Base-by-base conservation (phyloP, 2,888 invertebrate species). In the Opisthograptis luteolata region DNA sequence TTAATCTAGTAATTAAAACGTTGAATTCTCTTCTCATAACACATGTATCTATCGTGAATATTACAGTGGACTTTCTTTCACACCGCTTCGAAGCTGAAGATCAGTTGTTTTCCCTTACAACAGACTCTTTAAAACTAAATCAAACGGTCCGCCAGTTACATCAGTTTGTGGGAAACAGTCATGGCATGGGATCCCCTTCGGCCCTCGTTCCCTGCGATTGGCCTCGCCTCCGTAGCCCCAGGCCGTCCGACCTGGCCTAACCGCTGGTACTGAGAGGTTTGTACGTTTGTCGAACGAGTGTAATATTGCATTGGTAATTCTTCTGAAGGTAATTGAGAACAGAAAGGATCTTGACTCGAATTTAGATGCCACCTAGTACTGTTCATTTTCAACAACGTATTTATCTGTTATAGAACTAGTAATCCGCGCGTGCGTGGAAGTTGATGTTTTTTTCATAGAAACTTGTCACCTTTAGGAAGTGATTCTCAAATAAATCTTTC, bases 111-210 rank as follows among this genome's bases (percentile, higher is more conserved):
- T 31, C n/a, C 17, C 12, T 49, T n/a, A 32, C 20, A 52, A 40
- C 39, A 50, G 28, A 28, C 62, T 59, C 55, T 66, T 67, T 60
- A 56, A 61, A 68, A 71, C 69, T 66, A 70, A 70, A 73, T 61
- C 56, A 64, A 71, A 62, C 31, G 58, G 64, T 64, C 42, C 55
- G 51, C 66, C 68, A 68, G 76, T 78, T 73, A 73, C 62, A 63
- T 70, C 55, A 65, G 66, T 70, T 76, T 77, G 86, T 88, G 88
- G 85, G 88, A 89, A 87, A 75, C 66, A 64, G 63, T 65, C 64
- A 66, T 64, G 62, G 70, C 80, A 68, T 77, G 80, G 74, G 84
- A 82, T 82, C 84, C 80, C 81, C 76, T 67, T 68, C 66, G 84
- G 84, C 77, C 69, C 65, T 64, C 73, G 74, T 84, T 84, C 81